phyloP scores from a whole-genome alignment of 2,888 invertebrate genomes.

The Anorthoa munda region DNA sequence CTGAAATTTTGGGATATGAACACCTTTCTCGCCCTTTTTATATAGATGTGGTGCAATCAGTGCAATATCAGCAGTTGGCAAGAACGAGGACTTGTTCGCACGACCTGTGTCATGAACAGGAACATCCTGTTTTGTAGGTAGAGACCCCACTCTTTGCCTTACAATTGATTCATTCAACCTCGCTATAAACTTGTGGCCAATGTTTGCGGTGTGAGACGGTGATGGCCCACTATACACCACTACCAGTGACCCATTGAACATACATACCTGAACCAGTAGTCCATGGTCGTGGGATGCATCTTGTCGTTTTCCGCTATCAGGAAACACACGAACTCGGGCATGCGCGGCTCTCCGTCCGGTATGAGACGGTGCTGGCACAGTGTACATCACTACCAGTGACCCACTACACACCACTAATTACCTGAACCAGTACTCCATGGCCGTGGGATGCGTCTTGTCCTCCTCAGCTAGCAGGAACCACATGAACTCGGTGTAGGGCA shows the following conservation, averaged over 20 bases:
- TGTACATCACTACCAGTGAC: background rate
- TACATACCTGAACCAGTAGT: constrained; percentile 96
- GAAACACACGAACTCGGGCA: constrained; percentile 99
- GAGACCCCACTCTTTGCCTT: no score
- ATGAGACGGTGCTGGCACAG: constrained; percentile 84
- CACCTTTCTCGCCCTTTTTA: no score
- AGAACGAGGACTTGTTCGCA: no score
- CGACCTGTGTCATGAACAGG: no score
- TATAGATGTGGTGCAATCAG: no score
- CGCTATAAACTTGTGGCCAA: no score
- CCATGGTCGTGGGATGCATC: constrained; percentile 97
- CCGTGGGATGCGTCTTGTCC: constrained; percentile 98
- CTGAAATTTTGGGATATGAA: no score
- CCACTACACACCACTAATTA: constrained; percentile 67
- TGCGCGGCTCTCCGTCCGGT: constrained; percentile 91
- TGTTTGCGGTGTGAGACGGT: no score
- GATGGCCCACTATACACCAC: no score
- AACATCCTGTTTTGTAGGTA: no score
- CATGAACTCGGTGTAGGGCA: constrained; percentile 99
- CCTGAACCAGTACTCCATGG: constrained; percentile 98
- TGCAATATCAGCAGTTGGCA: background rate
- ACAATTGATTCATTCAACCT: no score
- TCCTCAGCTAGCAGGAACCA: constrained; percentile 99
- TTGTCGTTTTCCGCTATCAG: constrained; percentile 99
- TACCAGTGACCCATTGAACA: no score